Base-by-base conservation (phyloP, 2,113 vertebrate genomes). In the Pagrus major region DNA sequence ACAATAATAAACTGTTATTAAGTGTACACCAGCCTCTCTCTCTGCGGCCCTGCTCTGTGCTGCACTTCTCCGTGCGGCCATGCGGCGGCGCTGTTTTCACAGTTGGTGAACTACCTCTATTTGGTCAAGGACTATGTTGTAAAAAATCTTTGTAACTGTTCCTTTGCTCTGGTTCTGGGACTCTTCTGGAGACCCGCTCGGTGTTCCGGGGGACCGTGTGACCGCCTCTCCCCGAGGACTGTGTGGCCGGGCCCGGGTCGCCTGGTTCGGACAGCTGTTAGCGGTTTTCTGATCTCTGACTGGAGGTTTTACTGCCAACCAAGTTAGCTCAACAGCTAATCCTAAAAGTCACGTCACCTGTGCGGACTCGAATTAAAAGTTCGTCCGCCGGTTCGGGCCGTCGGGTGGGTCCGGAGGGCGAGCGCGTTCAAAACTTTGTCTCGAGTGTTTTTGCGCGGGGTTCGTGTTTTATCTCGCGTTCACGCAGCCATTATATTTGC, bases 81-180 rank as follows among this genome's bases (percentile, higher is more conserved):
- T 76, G 4, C 9, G 2, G 90, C 29, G 91, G 87, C 88, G 92
- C 86, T 84, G 86, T 93, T 94, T 89, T 39, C 66, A 29, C 90
- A 69, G 64, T 8, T 65, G 72, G 18, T 39, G n/a, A 67, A 64
- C 74, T 89, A 58, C 80, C 78, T 90, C 77, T 92, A 85, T 93
- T 89, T 89, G 89, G 51, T 90, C 82, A 83, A 89, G 82, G 91
- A 90, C 89, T 93, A 91, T 94, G 91, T 93, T 90, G 83, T 87
- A 83, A 90, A 90, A 92, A 93, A 90, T 77, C 82, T 89, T 89
- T 78, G 54, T 88, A 91, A 92, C 73, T 91, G 47, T 84, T 74
- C 8, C 10, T 74, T 75, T 77, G 44, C n/a, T 7, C 23, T 0
- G 64, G 8, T 54, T 76, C 44, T 6, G 18, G 0, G 12, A 3